Evolutionary conservation across 2,797 vertebrate genomes (phyloP).

Genomic region (Rhynchonycteris naso): DNA sequence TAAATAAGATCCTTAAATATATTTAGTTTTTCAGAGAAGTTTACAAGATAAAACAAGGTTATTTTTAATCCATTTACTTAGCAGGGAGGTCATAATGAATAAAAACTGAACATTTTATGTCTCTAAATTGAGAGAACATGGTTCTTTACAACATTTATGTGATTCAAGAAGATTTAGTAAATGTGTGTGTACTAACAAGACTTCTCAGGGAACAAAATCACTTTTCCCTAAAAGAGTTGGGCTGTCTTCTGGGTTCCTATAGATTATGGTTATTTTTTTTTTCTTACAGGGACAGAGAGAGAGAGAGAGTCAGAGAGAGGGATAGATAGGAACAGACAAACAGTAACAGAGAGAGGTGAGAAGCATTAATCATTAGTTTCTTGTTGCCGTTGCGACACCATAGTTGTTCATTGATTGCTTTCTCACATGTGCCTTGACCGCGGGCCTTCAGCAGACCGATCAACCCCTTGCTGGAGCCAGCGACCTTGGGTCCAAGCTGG

Average conservation of each 20-base stretch:
- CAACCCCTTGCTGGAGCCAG: too few species aligned
- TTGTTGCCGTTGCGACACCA: too few species aligned
- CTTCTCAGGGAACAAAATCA: not conserved
- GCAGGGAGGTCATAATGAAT: not conserved
- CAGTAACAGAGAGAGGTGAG: too few species aligned
- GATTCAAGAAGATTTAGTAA: not conserved
- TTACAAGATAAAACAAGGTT: not conserved
- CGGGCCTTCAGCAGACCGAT: too few species aligned
- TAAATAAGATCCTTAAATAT: not conserved
- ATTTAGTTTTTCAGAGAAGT: constrained; percentile 5
- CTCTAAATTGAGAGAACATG: not conserved
- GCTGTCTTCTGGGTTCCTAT: not conserved
- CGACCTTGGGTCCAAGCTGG: too few species aligned
- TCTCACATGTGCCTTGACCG: too few species aligned
- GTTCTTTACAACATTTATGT: not conserved
- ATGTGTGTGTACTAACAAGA: not conserved
- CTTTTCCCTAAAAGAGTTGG: not conserved
- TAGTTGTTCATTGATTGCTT: too few species aligned
- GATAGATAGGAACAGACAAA: too few species aligned
- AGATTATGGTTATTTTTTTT: not conserved
- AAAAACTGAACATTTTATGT: not conserved
- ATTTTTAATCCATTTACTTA: constrained; percentile 49
- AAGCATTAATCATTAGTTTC: too few species aligned
- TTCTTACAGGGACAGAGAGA: too few species aligned
- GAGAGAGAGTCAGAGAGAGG: too few species aligned